These are phyloP conservation scores for Camelus bactrianus DNA, from an alignment of 2,113 vertebrate species.

Conservation along the genomic window DNA sequence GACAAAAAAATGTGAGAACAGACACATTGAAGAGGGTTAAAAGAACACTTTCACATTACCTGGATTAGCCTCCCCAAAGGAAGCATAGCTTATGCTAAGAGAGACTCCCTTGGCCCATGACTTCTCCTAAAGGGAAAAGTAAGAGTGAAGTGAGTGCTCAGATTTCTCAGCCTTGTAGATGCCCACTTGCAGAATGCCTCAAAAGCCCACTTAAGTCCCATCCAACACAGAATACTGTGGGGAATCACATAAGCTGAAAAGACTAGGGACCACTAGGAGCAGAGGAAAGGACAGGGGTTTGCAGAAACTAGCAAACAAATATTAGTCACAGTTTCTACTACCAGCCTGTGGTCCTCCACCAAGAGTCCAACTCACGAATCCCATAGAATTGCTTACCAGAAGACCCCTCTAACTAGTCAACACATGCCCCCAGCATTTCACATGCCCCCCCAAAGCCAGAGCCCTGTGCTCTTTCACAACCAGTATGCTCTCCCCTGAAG, in stretches of 20 bases:
- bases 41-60: background rate
- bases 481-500: background rate
- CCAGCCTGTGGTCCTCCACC: background rate
- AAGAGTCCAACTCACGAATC: background rate
- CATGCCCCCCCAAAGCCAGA: background rate
- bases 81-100: background rate
- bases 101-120: background rate
- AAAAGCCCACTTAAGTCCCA: background rate
- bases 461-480: background rate
- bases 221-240: background rate
- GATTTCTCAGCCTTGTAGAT: background rate
- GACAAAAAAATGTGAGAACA: background rate
- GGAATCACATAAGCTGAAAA: background rate
- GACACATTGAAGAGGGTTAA: background rate
- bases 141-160: background rate
- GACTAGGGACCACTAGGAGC: too few species aligned
- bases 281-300: background rate
- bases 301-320: background rate
- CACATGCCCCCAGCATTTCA: background rate
- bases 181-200: background rate
- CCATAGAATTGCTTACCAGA: background rate
- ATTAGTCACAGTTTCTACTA: background rate
- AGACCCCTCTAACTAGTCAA: background rate
- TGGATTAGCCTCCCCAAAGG: background rate
- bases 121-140: background rate